Base-by-base conservation (phyloP, 1,140 invertebrate species). In the Brachionus asplanchnoidis region DNA sequence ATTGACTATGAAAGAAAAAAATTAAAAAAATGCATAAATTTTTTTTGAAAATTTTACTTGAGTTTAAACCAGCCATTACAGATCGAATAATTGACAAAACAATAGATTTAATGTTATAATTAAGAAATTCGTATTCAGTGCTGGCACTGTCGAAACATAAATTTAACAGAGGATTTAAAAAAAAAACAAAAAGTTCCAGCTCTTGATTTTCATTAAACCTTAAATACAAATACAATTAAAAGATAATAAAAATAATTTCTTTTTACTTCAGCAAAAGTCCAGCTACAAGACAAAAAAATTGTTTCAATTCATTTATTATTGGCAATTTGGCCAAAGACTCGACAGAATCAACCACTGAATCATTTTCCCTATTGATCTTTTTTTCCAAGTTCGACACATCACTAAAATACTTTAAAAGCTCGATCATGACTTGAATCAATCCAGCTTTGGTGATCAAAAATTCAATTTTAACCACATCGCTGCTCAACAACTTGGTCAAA, bases 121-220 rank as follows among this genome's bases (percentile, higher is more conserved):
- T 60, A 1, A 82, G 53, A 50, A 32, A 20, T 46, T 68, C 53
- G 12, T 82, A 60, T 40, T 68, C 79, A 9, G n/a, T 68, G 36
- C 56, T 56, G n/a, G 79, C 79, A 82, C 53, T 82, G 53, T 82
- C 36, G n/a, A 60, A 82, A 17, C 79, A 82, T 42, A 82, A 40
- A 60, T 60, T 60, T 26, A 82, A 12, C 7, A 82, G 17, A 6
- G 53, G n/a, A 12, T 82, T 60, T 3, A 68, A 28, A 46, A 82
- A 65, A 23, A n/a, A 82, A 28, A 17, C 23, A 32, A 82, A 82
- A 5, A 65, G 56, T 36, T 82, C 53, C 14, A 32, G 9, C 26
- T 82, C 79, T 68, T 77, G 73, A 50, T 77, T 77, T 50, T 77
- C 73, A n/a, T 53, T 77, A 23, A 77, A 50, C 12, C 73, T 77